Base-by-base conservation (phyloP, 2,113 vertebrate genomes). In the Nycticryphes semicollaris region DNA sequence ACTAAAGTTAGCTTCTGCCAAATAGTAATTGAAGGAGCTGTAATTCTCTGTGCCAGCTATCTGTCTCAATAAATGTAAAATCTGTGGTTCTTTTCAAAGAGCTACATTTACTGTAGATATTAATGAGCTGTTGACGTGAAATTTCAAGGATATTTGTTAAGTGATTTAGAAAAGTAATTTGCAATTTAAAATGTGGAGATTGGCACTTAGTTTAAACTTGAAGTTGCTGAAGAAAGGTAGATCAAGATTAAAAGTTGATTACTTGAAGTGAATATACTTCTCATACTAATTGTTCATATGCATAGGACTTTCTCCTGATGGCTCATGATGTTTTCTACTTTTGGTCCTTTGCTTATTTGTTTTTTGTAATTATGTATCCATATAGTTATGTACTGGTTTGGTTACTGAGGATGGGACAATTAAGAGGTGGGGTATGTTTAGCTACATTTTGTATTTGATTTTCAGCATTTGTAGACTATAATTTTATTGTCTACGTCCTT, bases 71-170 rank as follows among this genome's bases (percentile, higher is more conserved):
- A 98, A 98, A 97, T 8, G 5, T 97, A 91, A 97, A 97, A 97
- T 96, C 94, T 93, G 79, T 96, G 83, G 68, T 97, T 98, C 96
- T 97, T 97, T 97, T 96, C 92, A 89, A 93, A 96, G 94, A 96
- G 94, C 93, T 97, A 89, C 97, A 94, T 97, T 98, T 97, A 94
- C 96, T 93, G 90, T 95, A 96, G 96, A 84, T 98, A 98, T 97
- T 98, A 98, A 97, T 97, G 96, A 98, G 96, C 96, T 97, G 96
- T 97, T 97, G 98, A 97, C 97, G 96, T 96, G 96, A 96, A 97
- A 97, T 97, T 97, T 98, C 93, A 96, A 98, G 96, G 97, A 98
- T 97, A 97, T 97, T 96, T 98, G 96, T 92, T 97, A 96, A 97
- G 87, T 97, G 95, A 98, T 98, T 98, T 98, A 96, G 95, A 96